These are phyloP conservation scores for Cerastis rubricosa DNA, from an alignment of 2,888 invertebrate species.

Conservation along the genomic window DNA sequence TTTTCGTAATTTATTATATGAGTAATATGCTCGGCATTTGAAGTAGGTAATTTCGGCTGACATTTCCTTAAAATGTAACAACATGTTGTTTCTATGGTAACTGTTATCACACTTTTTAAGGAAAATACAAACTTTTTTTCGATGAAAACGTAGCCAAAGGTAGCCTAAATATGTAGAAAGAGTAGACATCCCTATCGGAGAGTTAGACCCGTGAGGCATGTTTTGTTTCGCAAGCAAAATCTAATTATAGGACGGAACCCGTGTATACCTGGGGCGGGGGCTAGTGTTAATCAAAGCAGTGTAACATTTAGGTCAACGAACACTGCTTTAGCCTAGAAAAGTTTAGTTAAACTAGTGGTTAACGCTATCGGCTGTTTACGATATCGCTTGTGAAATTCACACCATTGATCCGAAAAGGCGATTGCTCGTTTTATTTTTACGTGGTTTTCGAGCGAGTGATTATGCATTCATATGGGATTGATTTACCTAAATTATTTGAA, in stretches of 20 bases:
- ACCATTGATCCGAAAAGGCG: constrained; percentile 41
- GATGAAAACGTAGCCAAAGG: background rate
- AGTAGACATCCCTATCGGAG: background rate
- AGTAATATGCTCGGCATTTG: background rate
- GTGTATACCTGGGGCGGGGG: constrained; percentile 2
- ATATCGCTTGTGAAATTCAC: constrained; percentile 46
- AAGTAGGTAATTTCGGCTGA: background rate
- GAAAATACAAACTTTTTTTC: background rate
- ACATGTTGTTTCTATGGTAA: background rate
- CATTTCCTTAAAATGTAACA: background rate
- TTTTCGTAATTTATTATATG: constrained; percentile 1
- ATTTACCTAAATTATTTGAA: background rate
- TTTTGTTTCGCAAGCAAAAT: background rate
- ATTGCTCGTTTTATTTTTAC: constrained; percentile 20
- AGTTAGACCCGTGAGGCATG: background rate
- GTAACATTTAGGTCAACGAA: constrained; percentile 59
- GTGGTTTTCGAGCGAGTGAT: constrained; percentile 6
- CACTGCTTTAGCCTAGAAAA: constrained; percentile 76
- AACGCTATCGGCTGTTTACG: constrained; percentile 39
- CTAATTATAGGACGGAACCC: constrained; percentile 19
- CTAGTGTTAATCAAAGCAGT: constrained; percentile 47
- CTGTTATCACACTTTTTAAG: background rate
- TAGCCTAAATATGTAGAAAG: background rate
- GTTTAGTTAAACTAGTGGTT: constrained; percentile 48
- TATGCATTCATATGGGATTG: background rate